Evolutionary conservation across 2,888 invertebrate species (phyloP).

Genomic region (Hetaerina titia): DNA sequence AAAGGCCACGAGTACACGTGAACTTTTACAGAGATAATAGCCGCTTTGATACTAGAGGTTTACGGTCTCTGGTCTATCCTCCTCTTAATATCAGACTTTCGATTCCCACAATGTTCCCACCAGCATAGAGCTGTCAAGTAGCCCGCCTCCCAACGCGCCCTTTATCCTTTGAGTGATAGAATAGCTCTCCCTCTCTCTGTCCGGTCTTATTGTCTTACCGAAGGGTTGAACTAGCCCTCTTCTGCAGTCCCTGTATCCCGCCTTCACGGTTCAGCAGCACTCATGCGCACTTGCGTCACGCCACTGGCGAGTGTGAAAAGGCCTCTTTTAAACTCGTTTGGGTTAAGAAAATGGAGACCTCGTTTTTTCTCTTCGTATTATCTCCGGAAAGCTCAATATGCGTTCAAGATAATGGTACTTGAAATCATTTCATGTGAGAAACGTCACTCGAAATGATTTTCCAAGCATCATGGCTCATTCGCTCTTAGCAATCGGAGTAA

Average conservation of each 20-base stretch:
- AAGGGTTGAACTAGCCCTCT: not conserved
- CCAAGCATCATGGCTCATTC: no score
- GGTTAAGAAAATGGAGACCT: not conserved
- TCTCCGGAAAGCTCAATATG: not conserved
- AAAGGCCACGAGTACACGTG: no score
- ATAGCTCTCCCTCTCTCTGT: not conserved
- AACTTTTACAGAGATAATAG: no score
- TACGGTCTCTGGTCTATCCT: not conserved
- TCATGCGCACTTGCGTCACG: not conserved
- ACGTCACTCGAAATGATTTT: no score
- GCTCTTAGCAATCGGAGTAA: no score
- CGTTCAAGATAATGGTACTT: not conserved
- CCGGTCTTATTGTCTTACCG: not conserved
- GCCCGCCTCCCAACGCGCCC: not conserved
- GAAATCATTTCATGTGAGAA: no score
- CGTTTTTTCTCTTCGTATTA: not conserved
- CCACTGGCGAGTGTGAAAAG: not conserved
- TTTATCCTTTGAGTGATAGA: not conserved
- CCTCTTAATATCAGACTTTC: not conserved
- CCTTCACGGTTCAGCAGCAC: constrained; percentile 11
- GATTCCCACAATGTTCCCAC: not conserved
- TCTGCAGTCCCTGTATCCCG: not conserved
- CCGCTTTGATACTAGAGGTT: no score
- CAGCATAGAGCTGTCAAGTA: not conserved
- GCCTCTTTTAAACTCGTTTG: not conserved